phyloP scores from a whole-genome alignment of 2,888 invertebrate species.

The Acleris cristana region DNA sequence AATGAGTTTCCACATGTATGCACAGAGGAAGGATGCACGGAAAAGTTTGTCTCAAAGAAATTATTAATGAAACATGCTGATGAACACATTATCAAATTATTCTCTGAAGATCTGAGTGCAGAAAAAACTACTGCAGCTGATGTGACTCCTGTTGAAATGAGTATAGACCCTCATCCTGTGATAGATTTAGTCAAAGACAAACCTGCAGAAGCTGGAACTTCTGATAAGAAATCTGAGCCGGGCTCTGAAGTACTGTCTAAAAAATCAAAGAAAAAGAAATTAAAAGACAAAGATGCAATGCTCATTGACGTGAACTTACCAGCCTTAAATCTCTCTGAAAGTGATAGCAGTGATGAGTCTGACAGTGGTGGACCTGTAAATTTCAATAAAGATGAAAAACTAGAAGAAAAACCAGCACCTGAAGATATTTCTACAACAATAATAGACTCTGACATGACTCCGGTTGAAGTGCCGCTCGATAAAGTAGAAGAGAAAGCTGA shows the following conservation, averaged over 20 bases:
- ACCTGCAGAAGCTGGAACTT: conserved; percentile 63
- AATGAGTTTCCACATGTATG: conserved; percentile 89
- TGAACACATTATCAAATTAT: conserved; percentile 80
- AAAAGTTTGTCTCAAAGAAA: conserved; percentile 92
- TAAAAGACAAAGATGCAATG: conserved; percentile 76
- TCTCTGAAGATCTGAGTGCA: conserved; percentile 60
- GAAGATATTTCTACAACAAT: conserved; percentile 45
- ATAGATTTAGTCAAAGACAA: conserved; percentile 71
- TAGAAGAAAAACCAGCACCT: conserved; percentile 48
- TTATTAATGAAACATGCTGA: conserved; percentile 88
- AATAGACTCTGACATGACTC: conserved; percentile 42
- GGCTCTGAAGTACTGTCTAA: conserved; percentile 65
- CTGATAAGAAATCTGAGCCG: conserved; percentile 62
- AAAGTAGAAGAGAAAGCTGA: conserved; percentile 51
- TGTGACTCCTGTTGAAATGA: conserved; percentile 56
- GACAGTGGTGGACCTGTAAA: conserved; percentile 65
- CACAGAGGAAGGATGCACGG: conserved; percentile 87
- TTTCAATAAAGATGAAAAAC: conserved; percentile 53
- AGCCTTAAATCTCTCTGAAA: conserved; percentile 92
- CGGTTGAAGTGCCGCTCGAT: conserved; percentile 36
- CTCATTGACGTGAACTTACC: conserved; percentile 86
- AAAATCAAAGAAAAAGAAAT: conserved; percentile 76
- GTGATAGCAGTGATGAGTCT: conserved; percentile 90
- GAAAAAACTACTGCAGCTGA: conserved; percentile 52
- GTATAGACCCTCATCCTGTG: conserved; percentile 63